A percentile compares a stretch with the other conserved stretches of the same genome.
Evolutionary conservation across 1,140 invertebrate genomes (phyloP).

Genomic region (Condylostylus longicornis): DNA sequence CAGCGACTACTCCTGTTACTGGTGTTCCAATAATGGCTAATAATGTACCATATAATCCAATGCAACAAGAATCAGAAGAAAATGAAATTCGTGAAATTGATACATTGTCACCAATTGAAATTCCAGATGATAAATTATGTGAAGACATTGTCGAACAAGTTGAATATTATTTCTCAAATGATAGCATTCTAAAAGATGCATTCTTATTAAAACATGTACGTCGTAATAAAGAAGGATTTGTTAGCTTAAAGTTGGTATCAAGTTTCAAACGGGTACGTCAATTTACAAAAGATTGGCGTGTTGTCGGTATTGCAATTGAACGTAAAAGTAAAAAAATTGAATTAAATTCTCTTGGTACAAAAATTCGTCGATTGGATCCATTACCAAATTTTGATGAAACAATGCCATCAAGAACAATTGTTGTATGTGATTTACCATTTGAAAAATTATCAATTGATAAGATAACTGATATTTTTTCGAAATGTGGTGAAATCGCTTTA

Average conservation of each 20-base stretch:
- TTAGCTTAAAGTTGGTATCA: slow-evolving; percentile 84
- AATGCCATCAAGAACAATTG: slow-evolving; percentile 72
- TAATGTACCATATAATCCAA: too few relatives aligned
- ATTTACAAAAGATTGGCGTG: slow-evolving; percentile 82
- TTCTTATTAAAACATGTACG: slow-evolving; percentile 89
- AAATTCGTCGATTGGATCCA: slow-evolving; percentile 69
- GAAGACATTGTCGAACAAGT: slow-evolving; percentile 68
- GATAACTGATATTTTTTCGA: slow-evolving; percentile 72
- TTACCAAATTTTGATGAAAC: slow-evolving; percentile 82
- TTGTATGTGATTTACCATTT: slow-evolving; percentile 70
- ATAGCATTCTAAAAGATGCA: slow-evolving; percentile 86
- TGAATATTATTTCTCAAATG: slow-evolving; percentile 89
- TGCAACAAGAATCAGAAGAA: background rate
- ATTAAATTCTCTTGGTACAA: slow-evolving; percentile 81
- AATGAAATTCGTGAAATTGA: slow-evolving; percentile 20
- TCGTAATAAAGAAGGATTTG: slow-evolving; percentile 86
- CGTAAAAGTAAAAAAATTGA: slow-evolving; percentile 64
- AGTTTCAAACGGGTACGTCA: slow-evolving; percentile 87
- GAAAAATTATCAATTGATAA: slow-evolving; percentile 73
- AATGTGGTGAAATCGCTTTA: slow-evolving; percentile 74
- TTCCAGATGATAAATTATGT: slow-evolving; percentile 54
- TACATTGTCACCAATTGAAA: slow-evolving; percentile 15
- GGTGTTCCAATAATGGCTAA: too few relatives aligned
- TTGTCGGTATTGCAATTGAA: slow-evolving; percentile 68
- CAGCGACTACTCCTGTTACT: too few relatives aligned